A percentile compares a stretch with the other conserved stretches of the same genome.
Evolutionary conservation across 2,797 vertebrate species (phyloP).

Genomic region (Lepilemur ruficaudatus): DNA sequence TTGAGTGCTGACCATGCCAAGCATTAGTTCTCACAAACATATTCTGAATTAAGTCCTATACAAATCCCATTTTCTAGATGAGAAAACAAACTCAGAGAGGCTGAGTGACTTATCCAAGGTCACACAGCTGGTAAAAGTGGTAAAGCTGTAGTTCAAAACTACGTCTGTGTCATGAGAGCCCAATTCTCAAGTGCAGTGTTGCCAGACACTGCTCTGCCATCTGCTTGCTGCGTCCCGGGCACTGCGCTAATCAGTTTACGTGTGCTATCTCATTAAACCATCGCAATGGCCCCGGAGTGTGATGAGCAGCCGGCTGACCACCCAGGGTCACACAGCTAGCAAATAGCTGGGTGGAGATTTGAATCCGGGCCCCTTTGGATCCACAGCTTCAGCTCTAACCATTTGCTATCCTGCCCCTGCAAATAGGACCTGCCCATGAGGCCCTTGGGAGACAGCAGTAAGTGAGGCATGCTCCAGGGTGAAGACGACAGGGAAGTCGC

Average conservation of each 20-base stretch:
- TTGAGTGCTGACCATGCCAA: not conserved
- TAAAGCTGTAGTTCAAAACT: not conserved
- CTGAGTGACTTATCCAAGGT: not conserved
- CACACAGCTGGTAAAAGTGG: not conserved
- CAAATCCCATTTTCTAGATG: not conserved
- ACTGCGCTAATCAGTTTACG: accelerated
- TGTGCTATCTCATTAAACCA: not conserved
- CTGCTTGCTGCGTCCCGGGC: not conserved
- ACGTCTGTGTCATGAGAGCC: not conserved
- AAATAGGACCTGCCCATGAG: not conserved
- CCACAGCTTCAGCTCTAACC: not conserved
- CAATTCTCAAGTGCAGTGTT: not conserved
- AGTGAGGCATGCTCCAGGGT: accelerated
- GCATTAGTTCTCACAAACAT: not conserved
- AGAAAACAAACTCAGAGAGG: not conserved
- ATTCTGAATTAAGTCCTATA: not conserved
- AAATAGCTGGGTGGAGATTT: not conserved
- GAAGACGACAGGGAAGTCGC: too few relatives aligned
- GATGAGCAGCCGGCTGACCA: not conserved
- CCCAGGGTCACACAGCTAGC: not conserved
- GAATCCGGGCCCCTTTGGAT: not conserved
- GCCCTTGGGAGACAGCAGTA: not conserved
- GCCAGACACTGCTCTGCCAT: not conserved
- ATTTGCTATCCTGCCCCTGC: too few relatives aligned
- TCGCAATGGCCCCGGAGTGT: not conserved